Conservation (phyloP, 1,140 invertebrate species). For the Pissodes strobi region DNA sequence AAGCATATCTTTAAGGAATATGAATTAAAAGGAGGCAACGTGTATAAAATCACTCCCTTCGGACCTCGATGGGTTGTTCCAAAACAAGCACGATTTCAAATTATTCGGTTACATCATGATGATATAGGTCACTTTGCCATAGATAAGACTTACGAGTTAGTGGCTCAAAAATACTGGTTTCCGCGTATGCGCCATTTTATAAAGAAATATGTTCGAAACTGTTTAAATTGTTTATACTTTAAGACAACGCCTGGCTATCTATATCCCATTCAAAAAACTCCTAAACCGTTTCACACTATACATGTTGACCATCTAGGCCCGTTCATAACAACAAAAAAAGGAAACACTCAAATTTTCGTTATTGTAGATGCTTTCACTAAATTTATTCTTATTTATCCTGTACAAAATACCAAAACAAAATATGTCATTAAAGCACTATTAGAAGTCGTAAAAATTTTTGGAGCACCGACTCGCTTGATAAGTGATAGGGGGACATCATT, state of each 20-base stretch:
- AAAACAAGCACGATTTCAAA: too few species aligned
- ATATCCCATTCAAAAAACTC: conserved; percentile 29
- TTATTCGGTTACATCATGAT: too few species aligned
- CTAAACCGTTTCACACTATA: conserved; percentile 32
- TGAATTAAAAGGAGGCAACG: conserved; percentile 22
- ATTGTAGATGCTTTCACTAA: too few species aligned
- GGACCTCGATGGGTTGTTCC: too few species aligned
- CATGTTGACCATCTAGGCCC: conserved; percentile 42
- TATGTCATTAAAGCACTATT: conserved; percentile 25
- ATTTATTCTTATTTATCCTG: too few species aligned
- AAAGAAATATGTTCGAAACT: conserved; percentile 42
- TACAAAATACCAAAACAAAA: conserved; percentile 39
- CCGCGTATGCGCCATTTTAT: too few species aligned
- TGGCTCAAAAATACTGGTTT: too few species aligned
- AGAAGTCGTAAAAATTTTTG: conserved; percentile 34
- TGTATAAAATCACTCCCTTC: conserved; percentile 3
- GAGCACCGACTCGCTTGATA: conserved; percentile 41
- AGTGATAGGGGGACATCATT: conserved; percentile 44
- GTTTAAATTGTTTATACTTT: conserved; percentile 46
- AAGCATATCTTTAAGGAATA: conserved; percentile 26
- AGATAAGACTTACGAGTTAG: too few species aligned
- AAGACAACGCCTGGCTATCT: conserved; percentile 43
- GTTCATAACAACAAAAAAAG: neutral
- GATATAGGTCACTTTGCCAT: too few species aligned
- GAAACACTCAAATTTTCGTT: conserved; percentile 46